Evolutionary conservation across 2,113 vertebrate species (phyloP), one percentile per base, ranked within the genome.

Genomic region (Melanocharis versteri): DNA sequence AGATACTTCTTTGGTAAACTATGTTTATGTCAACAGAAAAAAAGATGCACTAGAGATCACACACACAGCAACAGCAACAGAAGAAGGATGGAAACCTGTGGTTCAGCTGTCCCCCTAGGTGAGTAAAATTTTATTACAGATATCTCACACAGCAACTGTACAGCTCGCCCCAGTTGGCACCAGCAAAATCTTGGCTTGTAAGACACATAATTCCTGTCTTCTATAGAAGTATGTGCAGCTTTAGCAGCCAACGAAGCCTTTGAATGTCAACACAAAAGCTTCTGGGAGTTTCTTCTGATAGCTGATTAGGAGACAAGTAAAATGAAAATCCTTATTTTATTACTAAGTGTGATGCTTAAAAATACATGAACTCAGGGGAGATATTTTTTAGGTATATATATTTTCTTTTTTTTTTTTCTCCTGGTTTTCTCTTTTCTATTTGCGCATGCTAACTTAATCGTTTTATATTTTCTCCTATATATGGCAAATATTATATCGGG

Each of bases 41-140:
- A 82, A 96, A 93, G 51, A 81, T 87, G 44, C 96, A 95, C 94
- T 89, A 94, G 94, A 97, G 96, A 97, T 96, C 96, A 65, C 72
- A 95, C 70, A 90, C 70, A 93, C 69, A 94, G 95, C 86, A 96
- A 95, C 68, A 88, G 60, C 56, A 90, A 68, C 81, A 83, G 87
- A 89, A 89, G 95, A 93, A 94, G 86, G 89, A 96, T 89, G 87
- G 80, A 96, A 96, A 96, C 92, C 61, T 95, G 88, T 96, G 95
- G 94, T 97, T 97, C 97, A 94, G 37, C 86, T 90, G 83, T 97
- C 96, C 95, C 97, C 42, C 24, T 47, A 97, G 97, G 95, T 91
- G 81, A 97, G 93, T 95, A 93, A 95, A 95, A 93, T 94, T 97
- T 97, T 97, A 96, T 98, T 97, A 97, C 91, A 97, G 88, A 82